Evolutionary conservation across 2,113 vertebrate species (phyloP).

Genomic region (Gasterosteus nipponicus): DNA sequence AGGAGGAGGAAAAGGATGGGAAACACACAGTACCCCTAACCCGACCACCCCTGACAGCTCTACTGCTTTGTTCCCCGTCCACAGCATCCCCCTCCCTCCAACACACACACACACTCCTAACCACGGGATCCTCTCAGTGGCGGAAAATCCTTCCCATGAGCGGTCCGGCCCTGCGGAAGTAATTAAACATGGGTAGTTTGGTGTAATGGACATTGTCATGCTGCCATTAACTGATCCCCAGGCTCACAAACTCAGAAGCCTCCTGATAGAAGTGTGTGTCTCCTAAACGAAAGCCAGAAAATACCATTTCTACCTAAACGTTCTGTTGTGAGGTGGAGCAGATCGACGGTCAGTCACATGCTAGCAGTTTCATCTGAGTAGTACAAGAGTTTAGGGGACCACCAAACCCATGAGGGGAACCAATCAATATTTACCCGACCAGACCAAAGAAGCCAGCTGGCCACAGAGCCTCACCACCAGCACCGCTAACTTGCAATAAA

Average conservation of each 20-base stretch:
- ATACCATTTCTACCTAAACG: slow-evolving; percentile 16
- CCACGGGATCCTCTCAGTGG: slow-evolving; percentile 65
- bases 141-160: slow-evolving; percentile 77
- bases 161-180: slow-evolving; percentile 67
- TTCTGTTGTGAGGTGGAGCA: slow-evolving; percentile 22
- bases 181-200: slow-evolving; percentile 81
- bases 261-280: background rate
- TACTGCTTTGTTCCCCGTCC: slow-evolving; percentile 75
- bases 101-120: slow-evolving; percentile 10
- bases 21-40: slow-evolving; percentile 43
- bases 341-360: background rate
- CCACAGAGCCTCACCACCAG: background rate
- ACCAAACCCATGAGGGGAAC: background rate
- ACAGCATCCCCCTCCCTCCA: slow-evolving; percentile 41
- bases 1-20: slow-evolving; percentile 16
- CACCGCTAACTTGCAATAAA: background rate
- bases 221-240: slow-evolving; percentile 71
- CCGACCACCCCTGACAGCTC: slow-evolving; percentile 55
- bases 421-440: too few relatives aligned
- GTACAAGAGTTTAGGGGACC: background rate
- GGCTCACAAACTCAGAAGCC: slow-evolving; percentile 30
- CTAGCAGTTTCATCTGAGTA: background rate
- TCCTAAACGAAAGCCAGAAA: background rate
- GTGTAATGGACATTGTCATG: slow-evolving; percentile 78
- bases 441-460: background rate